A percentile compares a stretch with the other conserved stretches of the same genome.
Evolutionary conservation across 2,113 vertebrate species (phyloP).

Genomic region (Spermophilus dauricus): DNA sequence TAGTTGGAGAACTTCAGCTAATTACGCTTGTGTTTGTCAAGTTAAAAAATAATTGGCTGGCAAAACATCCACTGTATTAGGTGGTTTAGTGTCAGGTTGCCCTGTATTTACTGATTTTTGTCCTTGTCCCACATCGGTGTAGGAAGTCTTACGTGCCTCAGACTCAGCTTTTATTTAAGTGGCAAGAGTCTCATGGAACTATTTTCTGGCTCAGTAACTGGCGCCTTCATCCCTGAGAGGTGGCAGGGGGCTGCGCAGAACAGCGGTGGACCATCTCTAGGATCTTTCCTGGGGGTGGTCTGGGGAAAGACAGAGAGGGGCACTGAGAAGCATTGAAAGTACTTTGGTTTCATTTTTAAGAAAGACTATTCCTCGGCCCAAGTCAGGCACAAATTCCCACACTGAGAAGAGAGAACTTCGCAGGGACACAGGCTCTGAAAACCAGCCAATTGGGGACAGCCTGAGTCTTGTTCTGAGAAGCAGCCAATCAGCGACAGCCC

Average conservation of each 20-base stretch:
- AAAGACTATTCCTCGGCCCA: background rate
- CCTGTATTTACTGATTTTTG: background rate
- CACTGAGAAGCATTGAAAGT: background rate
- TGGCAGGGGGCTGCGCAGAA: fast-evolving
- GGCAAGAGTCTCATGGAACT: no score
- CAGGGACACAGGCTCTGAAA: background rate
- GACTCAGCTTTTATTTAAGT: background rate
- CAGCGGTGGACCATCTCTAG: no score
- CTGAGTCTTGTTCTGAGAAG: background rate
- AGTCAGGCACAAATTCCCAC: background rate
- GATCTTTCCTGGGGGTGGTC: background rate
- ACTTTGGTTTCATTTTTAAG: background rate
- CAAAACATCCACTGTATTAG: fast-evolving
- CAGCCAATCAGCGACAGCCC: background rate
- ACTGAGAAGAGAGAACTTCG: background rate
- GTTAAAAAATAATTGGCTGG: background rate
- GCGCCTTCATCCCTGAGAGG: no score
- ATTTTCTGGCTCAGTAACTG: background rate
- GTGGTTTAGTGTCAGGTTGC: background rate
- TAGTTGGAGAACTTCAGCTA: background rate
- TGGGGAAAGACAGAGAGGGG: background rate
- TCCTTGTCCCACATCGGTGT: background rate
- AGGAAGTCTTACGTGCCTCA: background rate
- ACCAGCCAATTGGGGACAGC: background rate
- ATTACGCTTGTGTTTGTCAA: fast-evolving